phyloP scores from a whole-genome alignment of 2,888 invertebrate genomes.

The Chelonus formosanus region DNA sequence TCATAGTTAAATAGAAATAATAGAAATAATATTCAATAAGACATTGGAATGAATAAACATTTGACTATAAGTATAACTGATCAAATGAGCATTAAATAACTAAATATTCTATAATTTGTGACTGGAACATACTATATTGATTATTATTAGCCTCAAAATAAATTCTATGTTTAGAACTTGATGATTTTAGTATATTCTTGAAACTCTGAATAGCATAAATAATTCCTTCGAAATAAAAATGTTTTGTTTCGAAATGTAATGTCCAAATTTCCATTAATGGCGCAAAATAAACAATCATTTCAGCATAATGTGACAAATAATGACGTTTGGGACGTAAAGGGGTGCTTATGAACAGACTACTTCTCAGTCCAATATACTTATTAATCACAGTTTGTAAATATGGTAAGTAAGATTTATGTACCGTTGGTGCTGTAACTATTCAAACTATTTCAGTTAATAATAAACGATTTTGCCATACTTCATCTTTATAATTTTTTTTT shows the following conservation, averaged over 20 bases:
- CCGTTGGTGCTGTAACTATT: conserved; percentile 26
- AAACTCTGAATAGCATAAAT: no score
- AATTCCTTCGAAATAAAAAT: no score
- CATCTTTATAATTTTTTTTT: conserved; percentile 10
- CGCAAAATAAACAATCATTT: neutral
- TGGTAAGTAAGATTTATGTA: conserved; percentile 28
- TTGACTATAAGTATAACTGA: no score
- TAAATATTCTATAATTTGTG: no score
- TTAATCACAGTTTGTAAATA: conserved; percentile 29
- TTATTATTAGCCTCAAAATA: no score
- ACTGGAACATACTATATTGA: no score
- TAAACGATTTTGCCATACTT: conserved; percentile 29
- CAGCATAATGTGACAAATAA: conserved; percentile 25
- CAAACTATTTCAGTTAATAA: conserved; percentile 35
- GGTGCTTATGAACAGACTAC: conserved; percentile 11
- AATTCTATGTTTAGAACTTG: no score
- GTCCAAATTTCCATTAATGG: neutral
- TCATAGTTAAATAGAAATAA: no score
- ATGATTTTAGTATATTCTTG: no score
- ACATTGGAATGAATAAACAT: no score
- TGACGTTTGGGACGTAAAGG: conserved; percentile 36
- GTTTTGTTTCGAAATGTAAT: neutral
- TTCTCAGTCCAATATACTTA: conserved; percentile 30
- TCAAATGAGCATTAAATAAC: no score
- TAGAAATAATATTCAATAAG: no score